Evolutionary conservation across 1,140 invertebrate species (phyloP).

Genomic region (Cydia splendana): DNA sequence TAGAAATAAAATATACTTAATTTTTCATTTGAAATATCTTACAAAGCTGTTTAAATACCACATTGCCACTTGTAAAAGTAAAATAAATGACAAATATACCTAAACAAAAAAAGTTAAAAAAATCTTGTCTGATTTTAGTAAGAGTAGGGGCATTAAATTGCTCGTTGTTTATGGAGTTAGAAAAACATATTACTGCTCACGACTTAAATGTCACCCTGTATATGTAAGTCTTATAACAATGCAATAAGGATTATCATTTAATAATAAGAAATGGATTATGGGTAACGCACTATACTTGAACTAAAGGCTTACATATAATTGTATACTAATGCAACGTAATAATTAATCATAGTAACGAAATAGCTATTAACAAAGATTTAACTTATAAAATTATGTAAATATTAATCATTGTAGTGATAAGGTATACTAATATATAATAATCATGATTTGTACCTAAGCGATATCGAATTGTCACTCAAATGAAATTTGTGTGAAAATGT

Average conservation of each 20-base stretch:
- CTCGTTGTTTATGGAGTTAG: no score
- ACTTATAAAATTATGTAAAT: constrained; percentile 29
- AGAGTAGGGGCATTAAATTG: no score
- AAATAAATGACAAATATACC: no score
- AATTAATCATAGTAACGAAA: constrained; percentile 28
- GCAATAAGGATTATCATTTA: background rate
- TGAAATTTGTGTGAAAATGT: constrained; percentile 20
- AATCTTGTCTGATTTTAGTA: no score
- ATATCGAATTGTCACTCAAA: constrained; percentile 28
- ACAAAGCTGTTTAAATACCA: no score
- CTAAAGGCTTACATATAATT: background rate
- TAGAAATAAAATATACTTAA: no score
- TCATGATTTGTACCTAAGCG: constrained; percentile 26
- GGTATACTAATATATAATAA: constrained; percentile 17
- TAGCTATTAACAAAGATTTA: constrained; percentile 33
- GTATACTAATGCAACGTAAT: constrained; percentile 17
- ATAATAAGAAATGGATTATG: constrained; percentile 14
- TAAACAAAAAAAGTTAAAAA: no score
- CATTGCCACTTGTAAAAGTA: no score
- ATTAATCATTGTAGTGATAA: constrained; percentile 14
- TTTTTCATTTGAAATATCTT: no score
- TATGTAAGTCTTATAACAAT: background rate
- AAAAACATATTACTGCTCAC: no score
- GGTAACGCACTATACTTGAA: constrained; percentile 1
- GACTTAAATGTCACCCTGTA: no score